Percentiles rank a stretch among this genome's conserved stretches.
Conservation (phyloP, 2,797 vertebrate genomes). For the Malacoraja senta region DNA sequence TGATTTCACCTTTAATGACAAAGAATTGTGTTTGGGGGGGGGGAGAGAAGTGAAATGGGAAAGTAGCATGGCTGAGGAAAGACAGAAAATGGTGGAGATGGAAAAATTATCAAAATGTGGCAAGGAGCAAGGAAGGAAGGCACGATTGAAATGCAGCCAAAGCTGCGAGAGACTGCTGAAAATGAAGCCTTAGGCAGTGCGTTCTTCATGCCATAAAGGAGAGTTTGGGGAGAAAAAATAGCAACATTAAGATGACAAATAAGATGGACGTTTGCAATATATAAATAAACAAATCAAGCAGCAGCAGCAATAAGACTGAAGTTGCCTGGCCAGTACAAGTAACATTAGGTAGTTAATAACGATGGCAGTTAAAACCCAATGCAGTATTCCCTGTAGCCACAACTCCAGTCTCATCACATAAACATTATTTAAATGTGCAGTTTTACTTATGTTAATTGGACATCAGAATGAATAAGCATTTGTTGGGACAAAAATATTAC, state of each 20-base stretch:
- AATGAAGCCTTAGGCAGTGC: neutral
- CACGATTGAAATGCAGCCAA: neutral
- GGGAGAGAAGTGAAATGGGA: neutral
- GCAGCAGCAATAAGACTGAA: neutral
- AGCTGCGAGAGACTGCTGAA: neutral
- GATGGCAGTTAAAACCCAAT: neutral
- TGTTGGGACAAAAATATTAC: neutral
- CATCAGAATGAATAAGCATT: neutral
- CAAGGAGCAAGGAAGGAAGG: neutral
- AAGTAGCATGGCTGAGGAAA: neutral
- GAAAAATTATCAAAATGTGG: neutral
- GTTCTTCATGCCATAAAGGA: neutral
- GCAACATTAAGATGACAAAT: neutral
- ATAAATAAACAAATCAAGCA: neutral
- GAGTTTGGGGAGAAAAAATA: neutral
- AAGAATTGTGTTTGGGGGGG: neutral
- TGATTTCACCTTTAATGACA: no score
- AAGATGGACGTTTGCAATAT: neutral
- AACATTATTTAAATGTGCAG: neutral
- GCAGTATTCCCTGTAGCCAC: neutral
- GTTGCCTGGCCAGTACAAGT: neutral
- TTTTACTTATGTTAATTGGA: slow-evolving; percentile 19
- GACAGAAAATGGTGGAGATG: neutral
- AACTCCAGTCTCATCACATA: neutral
- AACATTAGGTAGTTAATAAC: neutral